Percentiles rank a stretch among this genome's conserved stretches.
Conservation (phyloP, 2,888 invertebrate genomes). For the Atethmia centrago region DNA sequence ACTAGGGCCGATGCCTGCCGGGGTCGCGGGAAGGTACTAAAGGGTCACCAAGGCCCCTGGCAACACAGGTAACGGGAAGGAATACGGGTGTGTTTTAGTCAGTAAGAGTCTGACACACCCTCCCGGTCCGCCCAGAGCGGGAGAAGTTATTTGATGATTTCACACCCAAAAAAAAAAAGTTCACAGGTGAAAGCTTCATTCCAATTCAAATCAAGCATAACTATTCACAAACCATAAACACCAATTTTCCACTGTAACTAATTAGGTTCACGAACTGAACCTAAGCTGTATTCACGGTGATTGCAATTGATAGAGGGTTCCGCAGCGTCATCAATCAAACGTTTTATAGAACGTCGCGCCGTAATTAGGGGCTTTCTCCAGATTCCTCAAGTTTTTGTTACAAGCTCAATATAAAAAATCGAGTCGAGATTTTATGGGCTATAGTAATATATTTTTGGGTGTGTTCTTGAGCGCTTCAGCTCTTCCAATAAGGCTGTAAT, state of each 20-base stretch:
- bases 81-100: no score
- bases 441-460: constrained; percentile 12
- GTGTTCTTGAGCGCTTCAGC: background rate
- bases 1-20: no score
- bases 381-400: constrained; percentile 60
- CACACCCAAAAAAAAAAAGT: no score
- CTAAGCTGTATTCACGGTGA: constrained; percentile 64
- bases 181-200: constrained; percentile 16
- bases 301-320: constrained; percentile 76
- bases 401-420: constrained; percentile 49
- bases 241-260: constrained; percentile 28
- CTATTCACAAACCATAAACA: constrained; percentile 19
- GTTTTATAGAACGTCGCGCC: constrained; percentile 70
- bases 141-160: no score
- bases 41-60: no score
- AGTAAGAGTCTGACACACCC: no score
- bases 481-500: constrained; percentile 9
- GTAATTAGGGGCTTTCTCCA: constrained; percentile 71
- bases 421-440: constrained; percentile 38
- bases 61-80: no score
- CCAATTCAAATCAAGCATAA: constrained; percentile 20
- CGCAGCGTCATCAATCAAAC: constrained; percentile 74
- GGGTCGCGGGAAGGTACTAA: no score
- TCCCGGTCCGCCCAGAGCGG: no score
- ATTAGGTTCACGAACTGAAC: constrained; percentile 48